Base-by-base conservation (phyloP, 1,140 invertebrate species). In the Zeugodacus cucurbitae region DNA sequence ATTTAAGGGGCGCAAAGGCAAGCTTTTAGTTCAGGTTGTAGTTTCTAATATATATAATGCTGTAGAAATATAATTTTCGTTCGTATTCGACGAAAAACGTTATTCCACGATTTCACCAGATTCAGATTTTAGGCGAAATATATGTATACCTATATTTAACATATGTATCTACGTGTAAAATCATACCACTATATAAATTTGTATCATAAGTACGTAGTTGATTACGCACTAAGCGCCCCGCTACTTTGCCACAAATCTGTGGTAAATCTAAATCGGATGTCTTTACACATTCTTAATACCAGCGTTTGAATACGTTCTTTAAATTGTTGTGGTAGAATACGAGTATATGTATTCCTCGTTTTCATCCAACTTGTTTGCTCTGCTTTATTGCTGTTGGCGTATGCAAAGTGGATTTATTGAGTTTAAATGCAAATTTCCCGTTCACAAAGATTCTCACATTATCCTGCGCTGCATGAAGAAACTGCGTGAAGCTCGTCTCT, bases 391-490 rank as follows among this genome's bases (percentile, higher is more conserved):
- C 29, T 58, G 32, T 57, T 86, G 54, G 29, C 41, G 37, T 87
- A 59, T 87, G 59, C 87, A 64, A 87, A 64, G 41, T 67, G 62
- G 41, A 87, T 87, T 87, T 87, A 87, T 87, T 67, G 87, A 87
- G 87, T 87, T 87, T 64, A 87, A 87, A 87, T 87, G 87, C 87
- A 87, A 87, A 87, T 87, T 87, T 87, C 62, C 48, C 85, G 29
- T 86, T 82, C 74, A 29, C 70, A 74, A 74, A 74, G 70, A 74
- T 74, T 34, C 22, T 20, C 37, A 48, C 74, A 48, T 6, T 32
- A 29, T 78, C 70, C 34, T 78, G 17, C 17, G 5, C 37, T 44
- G 22, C n/a, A 7, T 29, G 41, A 82, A 48, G 74, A 82, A 26
- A 10, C 74, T 82, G 26, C 74, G 20, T 17, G 29, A 34, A 74